Conservation (phyloP, 2,888 invertebrate genomes). For the Aphelenchoides bicaudatus region DNA sequence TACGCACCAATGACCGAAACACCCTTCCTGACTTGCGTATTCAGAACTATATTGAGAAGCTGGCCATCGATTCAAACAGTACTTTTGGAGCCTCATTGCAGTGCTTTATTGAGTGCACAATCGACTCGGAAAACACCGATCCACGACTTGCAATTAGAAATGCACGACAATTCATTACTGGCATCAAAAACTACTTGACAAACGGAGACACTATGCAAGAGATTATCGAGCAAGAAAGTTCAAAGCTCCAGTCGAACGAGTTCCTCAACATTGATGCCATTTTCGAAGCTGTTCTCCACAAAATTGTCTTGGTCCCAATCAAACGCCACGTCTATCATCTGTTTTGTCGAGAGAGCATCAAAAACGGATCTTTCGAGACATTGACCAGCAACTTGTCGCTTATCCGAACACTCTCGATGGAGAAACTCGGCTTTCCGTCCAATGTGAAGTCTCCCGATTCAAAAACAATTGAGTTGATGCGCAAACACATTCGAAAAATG, state of each 20-base stretch:
- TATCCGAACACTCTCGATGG: conserved; percentile 62
- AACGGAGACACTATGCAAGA: conserved; percentile 85
- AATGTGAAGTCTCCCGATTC: conserved; percentile 29
- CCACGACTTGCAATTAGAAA: conserved; percentile 52
- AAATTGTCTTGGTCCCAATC: conserved; percentile 65
- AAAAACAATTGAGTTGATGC: conserved; percentile 31
- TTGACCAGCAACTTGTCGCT: conserved; percentile 62
- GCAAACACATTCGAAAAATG: conserved; percentile 71
- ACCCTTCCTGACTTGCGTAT: conserved; percentile 39
- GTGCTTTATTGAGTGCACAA: conserved; percentile 52
- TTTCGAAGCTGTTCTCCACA: conserved; percentile 87
- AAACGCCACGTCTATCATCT: conserved; percentile 62
- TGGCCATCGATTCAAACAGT: conserved; percentile 33
- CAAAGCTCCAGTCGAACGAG: conserved; percentile 80
- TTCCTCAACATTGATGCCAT: conserved; percentile 92
- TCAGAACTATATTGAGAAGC: conserved; percentile 50
- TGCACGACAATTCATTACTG: conserved; percentile 77
- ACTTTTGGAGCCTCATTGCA: conserved; percentile 48
- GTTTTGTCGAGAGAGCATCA: conserved; percentile 50
- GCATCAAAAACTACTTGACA: conserved; percentile 95
- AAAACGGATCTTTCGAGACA: conserved; percentile 62
- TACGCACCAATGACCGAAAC: conserved; percentile 24
- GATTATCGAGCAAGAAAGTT: conserved; percentile 80
- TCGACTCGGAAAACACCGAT: conserved; percentile 52
- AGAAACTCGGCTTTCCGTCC: conserved; percentile 63